Evolutionary conservation across 2,888 invertebrate genomes (phyloP).

Genomic region (Eubasilissa splendida): DNA sequence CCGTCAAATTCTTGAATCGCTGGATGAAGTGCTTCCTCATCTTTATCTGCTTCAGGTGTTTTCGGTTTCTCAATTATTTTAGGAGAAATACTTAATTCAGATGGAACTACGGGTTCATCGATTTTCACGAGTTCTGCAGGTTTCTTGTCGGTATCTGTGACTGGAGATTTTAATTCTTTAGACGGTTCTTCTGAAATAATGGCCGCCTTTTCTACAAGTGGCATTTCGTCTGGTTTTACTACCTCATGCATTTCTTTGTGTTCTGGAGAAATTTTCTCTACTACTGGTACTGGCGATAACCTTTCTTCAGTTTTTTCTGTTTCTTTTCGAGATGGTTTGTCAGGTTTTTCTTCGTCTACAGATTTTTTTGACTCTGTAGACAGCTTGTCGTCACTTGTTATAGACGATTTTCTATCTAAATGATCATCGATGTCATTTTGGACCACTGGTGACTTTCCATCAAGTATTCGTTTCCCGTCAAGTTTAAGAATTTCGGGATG

Average conservation of each 20-base stretch:
- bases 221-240: background rate
- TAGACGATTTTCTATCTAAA: slow-evolving; percentile 1
- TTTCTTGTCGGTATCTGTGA: too few relatives aligned
- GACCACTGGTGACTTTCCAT: too few relatives aligned
- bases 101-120: background rate
- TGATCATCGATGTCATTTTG: too few relatives aligned
- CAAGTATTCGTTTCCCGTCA: too few relatives aligned
- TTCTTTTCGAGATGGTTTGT: background rate
- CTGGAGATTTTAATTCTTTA: too few relatives aligned
- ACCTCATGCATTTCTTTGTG: background rate
- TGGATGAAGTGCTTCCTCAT: background rate
- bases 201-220: background rate
- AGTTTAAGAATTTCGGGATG: too few relatives aligned
- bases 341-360: background rate
- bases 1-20: background rate
- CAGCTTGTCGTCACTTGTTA: background rate
- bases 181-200: background rate
- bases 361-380: too few relatives aligned
- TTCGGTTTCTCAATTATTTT: background rate
- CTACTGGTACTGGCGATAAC: background rate
- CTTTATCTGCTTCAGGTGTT: background rate
- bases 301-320: too few relatives aligned
- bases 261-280: background rate
- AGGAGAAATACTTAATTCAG: background rate
- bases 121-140: background rate